Evolutionary conservation across 2,888 invertebrate genomes (phyloP).

Genomic region (Conops quadrifasciatus): DNA sequence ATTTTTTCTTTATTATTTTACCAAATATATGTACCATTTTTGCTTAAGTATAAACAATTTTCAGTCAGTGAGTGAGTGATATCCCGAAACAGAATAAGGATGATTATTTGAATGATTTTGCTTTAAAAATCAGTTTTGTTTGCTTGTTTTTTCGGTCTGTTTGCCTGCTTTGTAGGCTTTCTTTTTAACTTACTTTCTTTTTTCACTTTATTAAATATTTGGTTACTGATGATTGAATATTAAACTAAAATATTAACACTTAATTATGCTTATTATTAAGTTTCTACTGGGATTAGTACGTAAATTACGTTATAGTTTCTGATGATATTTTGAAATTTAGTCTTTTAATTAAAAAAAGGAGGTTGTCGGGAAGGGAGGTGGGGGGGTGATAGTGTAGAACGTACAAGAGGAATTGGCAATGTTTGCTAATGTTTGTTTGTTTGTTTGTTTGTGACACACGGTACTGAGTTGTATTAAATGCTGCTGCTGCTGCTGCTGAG

Average conservation of each 20-base stretch:
- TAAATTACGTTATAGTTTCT: conserved; percentile 29
- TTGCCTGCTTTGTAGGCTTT: conserved; percentile 6
- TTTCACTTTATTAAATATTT: conserved; percentile 19
- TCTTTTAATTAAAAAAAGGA: conserved; percentile 14
- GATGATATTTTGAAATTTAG: conserved; percentile 23
- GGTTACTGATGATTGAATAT: conserved; percentile 31
- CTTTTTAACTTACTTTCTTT: not conserved
- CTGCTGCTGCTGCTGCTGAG: not conserved
- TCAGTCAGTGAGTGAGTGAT: conserved; percentile 59
- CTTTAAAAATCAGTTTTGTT: conserved; percentile 37
- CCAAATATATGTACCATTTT: conserved; percentile 13
- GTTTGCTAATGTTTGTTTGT: not conserved
- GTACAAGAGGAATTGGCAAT: too few species aligned
- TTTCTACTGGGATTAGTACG: conserved; percentile 33
- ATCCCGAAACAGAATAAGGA: conserved; percentile 44
- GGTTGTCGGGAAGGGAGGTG: not conserved
- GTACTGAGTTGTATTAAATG: too few species aligned
- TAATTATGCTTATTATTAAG: conserved; percentile 27
- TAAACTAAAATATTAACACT: conserved; percentile 31
- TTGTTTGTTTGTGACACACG: not conserved
- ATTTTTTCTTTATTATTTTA: conserved; percentile 27
- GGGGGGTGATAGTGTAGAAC: not conserved
- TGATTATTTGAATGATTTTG: conserved; percentile 34
- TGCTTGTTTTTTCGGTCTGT: conserved; percentile 18
- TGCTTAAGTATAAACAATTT: conserved; percentile 43